phyloP scores from a whole-genome alignment of 2,113 vertebrate species.

The Thryonomys swinderianus region DNA sequence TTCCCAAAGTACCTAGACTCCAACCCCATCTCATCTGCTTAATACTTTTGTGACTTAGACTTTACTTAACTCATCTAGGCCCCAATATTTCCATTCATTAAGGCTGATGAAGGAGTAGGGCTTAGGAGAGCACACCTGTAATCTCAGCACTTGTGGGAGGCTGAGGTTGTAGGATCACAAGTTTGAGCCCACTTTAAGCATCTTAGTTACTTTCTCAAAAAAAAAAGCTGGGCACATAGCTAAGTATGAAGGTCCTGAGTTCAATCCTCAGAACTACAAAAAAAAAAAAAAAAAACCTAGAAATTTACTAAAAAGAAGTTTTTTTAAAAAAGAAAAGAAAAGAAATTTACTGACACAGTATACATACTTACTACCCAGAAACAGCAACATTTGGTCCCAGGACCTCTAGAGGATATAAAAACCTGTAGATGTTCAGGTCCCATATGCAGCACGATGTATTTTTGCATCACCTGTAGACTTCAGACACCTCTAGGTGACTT shows the following conservation, averaged over 20 bases:
- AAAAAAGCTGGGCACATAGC: background rate
- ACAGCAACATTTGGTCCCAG: background rate
- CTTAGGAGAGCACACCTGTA: background rate
- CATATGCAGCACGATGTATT: background rate
- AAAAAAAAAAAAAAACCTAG: background rate
- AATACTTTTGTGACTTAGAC: background rate
- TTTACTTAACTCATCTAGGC: background rate
- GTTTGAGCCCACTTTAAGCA: background rate
- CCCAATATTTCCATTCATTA: constrained; percentile 24
- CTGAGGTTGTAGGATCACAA: background rate
- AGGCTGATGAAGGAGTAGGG: background rate
- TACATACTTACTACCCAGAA: background rate
- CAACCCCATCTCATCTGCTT: background rate
- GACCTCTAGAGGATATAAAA: background rate
- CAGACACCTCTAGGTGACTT: background rate
- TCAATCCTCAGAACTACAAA: too few relatives aligned
- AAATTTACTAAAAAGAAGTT: too few relatives aligned
- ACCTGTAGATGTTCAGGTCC: background rate
- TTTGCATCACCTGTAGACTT: background rate
- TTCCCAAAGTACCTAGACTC: constrained; percentile 29
- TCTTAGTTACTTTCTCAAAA: background rate
- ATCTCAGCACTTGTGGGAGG: background rate
- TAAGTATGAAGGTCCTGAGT: background rate
- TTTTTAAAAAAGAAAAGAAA: background rate
- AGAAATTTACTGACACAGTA: background rate